phyloP scores from a whole-genome alignment of 2,113 vertebrate genomes.

The Passer domesticus region DNA sequence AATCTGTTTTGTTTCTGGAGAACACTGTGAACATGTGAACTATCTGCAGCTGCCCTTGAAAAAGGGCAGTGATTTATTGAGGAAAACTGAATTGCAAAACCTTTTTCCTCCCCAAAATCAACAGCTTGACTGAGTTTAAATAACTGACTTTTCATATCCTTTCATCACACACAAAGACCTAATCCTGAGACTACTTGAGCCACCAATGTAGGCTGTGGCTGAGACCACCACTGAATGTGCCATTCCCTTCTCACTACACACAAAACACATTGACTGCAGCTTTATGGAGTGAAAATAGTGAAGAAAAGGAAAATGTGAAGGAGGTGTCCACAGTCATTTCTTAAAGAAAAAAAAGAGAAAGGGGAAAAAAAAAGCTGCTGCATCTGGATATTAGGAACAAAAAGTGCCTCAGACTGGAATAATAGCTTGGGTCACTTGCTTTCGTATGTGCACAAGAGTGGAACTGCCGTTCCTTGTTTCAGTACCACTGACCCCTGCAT shows the following conservation, averaged over 20 bases:
- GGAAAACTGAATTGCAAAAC: slow-evolving; percentile 85
- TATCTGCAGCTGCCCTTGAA: slow-evolving; percentile 75
- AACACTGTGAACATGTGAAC: slow-evolving; percentile 58
- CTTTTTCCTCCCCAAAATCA: slow-evolving; percentile 83
- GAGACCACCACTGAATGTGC: slow-evolving; percentile 92
- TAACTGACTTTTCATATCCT: slow-evolving; percentile 99
- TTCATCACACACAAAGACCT: slow-evolving; percentile 92
- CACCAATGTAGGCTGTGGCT: slow-evolving; percentile 88
- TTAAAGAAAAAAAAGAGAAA: slow-evolving; percentile 5
- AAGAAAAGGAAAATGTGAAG: slow-evolving; percentile 88
- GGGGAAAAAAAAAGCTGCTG: slow-evolving; percentile 75
- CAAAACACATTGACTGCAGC: slow-evolving; percentile 94
- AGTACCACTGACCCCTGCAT: slow-evolving; percentile 88
- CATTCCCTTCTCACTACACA: slow-evolving; percentile 85
- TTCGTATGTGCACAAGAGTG: slow-evolving; percentile 80
- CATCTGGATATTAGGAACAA: slow-evolving; percentile 90
- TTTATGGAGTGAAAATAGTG: slow-evolving; percentile 96
- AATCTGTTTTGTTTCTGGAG: slow-evolving; percentile 47
- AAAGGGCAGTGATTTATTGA: slow-evolving; percentile 83
- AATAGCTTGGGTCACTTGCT: slow-evolving; percentile 85
- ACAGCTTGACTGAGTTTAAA: slow-evolving; percentile 96
- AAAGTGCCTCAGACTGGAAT: slow-evolving; percentile 81
- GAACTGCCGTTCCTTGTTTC: slow-evolving; percentile 88
- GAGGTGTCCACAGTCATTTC: slow-evolving; percentile 88
- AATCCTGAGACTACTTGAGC: slow-evolving; percentile 95